Conservation (phyloP, 2,797 vertebrate genomes). For the Rousettus madagascariensis region DNA sequence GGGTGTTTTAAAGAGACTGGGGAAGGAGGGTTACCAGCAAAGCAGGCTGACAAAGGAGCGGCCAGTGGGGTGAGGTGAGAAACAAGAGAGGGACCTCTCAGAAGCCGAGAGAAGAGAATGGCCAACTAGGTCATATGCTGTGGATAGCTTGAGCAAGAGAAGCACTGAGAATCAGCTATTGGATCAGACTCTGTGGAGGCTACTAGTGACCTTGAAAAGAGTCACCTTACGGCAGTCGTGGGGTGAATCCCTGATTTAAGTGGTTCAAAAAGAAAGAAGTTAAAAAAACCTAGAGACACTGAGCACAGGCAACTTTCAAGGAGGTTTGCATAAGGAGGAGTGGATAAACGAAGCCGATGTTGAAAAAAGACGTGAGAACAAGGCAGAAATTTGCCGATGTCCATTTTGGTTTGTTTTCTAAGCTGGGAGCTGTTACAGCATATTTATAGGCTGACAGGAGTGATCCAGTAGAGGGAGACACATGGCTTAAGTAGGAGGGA, state of each 20-base stretch:
- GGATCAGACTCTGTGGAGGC: not conserved
- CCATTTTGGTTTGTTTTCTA: not conserved
- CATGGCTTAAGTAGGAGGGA: not conserved
- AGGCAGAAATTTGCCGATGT: too few species aligned
- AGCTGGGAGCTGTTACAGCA: not conserved
- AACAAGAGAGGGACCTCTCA: not conserved
- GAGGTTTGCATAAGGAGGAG: not conserved
- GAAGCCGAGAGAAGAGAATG: not conserved
- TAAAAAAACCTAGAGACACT: not conserved
- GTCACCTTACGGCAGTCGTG: not conserved
- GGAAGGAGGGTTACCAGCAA: not conserved
- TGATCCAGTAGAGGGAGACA: not conserved
- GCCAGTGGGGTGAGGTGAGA: not conserved
- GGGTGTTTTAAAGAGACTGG: not conserved
- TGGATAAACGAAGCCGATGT: not conserved
- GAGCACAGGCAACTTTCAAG: not conserved
- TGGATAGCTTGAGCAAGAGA: not conserved
- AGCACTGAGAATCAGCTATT: not conserved
- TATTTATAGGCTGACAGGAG: not conserved
- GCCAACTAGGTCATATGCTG: too few species aligned
- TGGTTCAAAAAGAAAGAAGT: not conserved
- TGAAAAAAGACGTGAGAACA: not conserved
- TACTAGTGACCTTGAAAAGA: not conserved
- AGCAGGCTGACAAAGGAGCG: not conserved
- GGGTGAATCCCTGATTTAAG: not conserved